These are phyloP conservation scores for Fringilla coelebs DNA, from an alignment of 2,797 vertebrate genomes.

Conservation along the genomic window DNA sequence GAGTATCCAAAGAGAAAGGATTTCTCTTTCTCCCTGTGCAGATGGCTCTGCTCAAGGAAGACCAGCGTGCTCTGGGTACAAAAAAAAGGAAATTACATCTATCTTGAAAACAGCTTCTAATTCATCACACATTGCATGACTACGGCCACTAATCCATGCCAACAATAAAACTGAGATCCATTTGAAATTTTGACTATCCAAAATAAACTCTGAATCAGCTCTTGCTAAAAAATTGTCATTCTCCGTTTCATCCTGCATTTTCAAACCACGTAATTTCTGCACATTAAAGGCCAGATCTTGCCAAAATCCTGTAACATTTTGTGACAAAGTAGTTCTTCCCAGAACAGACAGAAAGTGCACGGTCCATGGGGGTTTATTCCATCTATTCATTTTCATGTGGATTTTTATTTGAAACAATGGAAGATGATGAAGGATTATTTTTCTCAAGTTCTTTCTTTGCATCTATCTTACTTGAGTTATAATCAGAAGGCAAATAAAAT, in stretches of 20 bases:
- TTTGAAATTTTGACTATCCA: background rate
- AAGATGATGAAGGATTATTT: background rate
- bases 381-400: background rate
- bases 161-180: background rate
- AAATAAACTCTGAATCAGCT: background rate
- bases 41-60: slow-evolving; percentile 19
- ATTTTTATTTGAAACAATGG: background rate
- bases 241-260: background rate
- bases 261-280: background rate
- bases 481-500: background rate
- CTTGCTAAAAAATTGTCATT: background rate
- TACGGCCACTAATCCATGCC: background rate
- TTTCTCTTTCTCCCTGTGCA: background rate
- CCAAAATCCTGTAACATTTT: background rate
- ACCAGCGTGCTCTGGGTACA: background rate
- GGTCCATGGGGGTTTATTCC: background rate
- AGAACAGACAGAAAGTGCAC: background rate
- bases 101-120: slow-evolving; percentile 13
- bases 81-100: slow-evolving; percentile 10
- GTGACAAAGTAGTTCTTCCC: background rate
- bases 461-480: background rate
- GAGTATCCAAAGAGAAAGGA: slow-evolving; percentile 3
- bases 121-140: background rate
- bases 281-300: background rate
- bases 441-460: background rate